Percentiles rank a stretch among this genome's conserved stretches.
These are phyloP conservation scores for Psophia crepitans DNA, from an alignment of 2,113 vertebrate species.

Conservation along the genomic window DNA sequence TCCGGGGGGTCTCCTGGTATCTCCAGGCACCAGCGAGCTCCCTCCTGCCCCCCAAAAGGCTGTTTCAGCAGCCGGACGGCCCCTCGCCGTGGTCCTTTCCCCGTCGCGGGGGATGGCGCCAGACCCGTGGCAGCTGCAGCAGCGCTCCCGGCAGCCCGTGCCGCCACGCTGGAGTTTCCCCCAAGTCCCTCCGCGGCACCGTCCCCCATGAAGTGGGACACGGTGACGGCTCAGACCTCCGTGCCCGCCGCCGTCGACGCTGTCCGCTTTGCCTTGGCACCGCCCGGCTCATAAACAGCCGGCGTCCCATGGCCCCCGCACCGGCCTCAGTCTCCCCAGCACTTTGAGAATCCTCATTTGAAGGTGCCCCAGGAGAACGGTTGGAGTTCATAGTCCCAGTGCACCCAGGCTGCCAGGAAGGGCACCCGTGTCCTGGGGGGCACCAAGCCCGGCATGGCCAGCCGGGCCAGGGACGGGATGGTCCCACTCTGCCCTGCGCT, in stretches of 20 bases:
- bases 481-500: too few relatives aligned
- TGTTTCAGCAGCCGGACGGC: neutral
- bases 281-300: rapidly evolving
- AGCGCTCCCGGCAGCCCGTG: neutral
- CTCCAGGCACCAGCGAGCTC: neutral
- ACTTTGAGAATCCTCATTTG: rapidly evolving
- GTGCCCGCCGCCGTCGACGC: rapidly evolving
- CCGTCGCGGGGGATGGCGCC: too few relatives aligned
- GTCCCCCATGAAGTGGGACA: neutral
- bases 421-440: too few relatives aligned
- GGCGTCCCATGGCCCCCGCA: rapidly evolving
- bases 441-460: too few relatives aligned
- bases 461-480: too few relatives aligned
- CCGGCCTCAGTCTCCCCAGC: neutral
- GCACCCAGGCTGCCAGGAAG: too few relatives aligned
- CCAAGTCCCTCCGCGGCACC: rapidly evolving
- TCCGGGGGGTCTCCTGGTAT: neutral
- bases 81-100: too few relatives aligned
- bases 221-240: neutral
- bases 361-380: neutral
- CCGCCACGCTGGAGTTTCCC: neutral
- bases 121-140: too few relatives aligned
- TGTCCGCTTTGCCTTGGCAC: too few relatives aligned
- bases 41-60: neutral
- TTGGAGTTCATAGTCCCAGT: neutral